Percentiles rank a stretch among this genome's conserved stretches.
These are phyloP conservation scores for Acipenser transmontanus DNA, from an alignment of 2,797 vertebrate genomes.

Conservation along the genomic window DNA sequence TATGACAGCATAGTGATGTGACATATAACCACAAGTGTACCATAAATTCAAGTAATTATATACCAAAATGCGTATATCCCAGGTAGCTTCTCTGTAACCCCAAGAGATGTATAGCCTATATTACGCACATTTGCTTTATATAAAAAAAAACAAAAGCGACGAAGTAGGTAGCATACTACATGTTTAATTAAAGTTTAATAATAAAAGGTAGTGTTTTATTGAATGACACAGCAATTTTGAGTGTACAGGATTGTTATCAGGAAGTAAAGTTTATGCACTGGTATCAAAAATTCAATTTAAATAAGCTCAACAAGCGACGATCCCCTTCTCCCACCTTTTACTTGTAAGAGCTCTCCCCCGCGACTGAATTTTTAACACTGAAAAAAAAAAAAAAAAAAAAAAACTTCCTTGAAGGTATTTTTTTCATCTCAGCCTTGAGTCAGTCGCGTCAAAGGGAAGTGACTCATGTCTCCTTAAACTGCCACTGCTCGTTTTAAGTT, in stretches of 20 bases:
- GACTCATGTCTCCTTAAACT: slow-evolving; percentile 12
- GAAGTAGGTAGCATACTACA: too few relatives aligned
- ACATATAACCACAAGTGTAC: neutral
- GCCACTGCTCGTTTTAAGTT: slow-evolving; percentile 10
- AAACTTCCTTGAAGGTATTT: slow-evolving; percentile 7
- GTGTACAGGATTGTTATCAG: too few relatives aligned
- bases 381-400: slow-evolving; percentile 1
- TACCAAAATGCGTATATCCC: neutral
- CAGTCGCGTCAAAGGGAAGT: slow-evolving; percentile 14
- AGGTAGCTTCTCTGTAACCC: neutral
- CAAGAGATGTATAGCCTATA: too few relatives aligned
- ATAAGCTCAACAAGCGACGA: too few relatives aligned
- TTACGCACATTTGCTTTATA: too few relatives aligned
- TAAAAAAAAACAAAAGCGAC: neutral
- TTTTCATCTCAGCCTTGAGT: slow-evolving; percentile 12
- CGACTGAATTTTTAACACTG: neutral
- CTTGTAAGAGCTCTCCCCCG: neutral
- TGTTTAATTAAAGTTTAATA: too few relatives aligned
- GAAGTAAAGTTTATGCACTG: too few relatives aligned
- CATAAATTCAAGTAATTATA: neutral
- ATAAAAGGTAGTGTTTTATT: too few relatives aligned
- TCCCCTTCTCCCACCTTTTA: neutral
- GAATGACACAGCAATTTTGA: too few relatives aligned
- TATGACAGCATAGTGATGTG: neutral
- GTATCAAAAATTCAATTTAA: too few relatives aligned